Conservation (phyloP, 2,888 invertebrate species). For the Lymantria monacha region DNA sequence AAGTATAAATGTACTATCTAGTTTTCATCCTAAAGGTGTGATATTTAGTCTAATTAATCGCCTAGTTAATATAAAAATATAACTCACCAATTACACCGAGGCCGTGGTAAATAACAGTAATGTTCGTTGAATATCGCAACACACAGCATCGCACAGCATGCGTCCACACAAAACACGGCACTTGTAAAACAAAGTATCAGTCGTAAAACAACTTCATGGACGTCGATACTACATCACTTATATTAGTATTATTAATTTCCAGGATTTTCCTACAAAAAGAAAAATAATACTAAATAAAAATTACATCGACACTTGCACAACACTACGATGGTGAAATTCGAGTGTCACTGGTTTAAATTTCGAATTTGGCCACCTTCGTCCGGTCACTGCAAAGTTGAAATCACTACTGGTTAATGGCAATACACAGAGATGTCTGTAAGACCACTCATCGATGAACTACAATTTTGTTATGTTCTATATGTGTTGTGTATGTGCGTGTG, state of each 20-base stretch:
- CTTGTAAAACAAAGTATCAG: constrained; percentile 77
- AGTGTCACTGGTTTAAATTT: constrained; percentile 58
- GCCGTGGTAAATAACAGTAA: constrained; percentile 38
- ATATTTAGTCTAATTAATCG: constrained; percentile 12
- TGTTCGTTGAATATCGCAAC: constrained; percentile 52
- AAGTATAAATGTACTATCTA: no score
- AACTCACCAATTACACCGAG: constrained; percentile 53
- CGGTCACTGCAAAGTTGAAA: constrained; percentile 81
- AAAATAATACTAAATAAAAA: constrained; percentile 63
- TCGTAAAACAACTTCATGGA: constrained; percentile 81
- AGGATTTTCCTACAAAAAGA: constrained; percentile 81
- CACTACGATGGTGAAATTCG: constrained; percentile 55
- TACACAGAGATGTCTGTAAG: constrained; percentile 45
- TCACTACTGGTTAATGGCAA: constrained; percentile 78
- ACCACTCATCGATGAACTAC: constrained; percentile 61
- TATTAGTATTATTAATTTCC: constrained; percentile 81
- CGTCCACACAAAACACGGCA: constrained; percentile 75
- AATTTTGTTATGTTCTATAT: constrained; percentile 48
- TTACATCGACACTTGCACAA: constrained; percentile 66
- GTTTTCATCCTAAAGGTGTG: no score
- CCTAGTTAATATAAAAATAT: constrained; percentile 9
- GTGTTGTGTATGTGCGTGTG: constrained; percentile 28
- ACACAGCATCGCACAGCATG: constrained; percentile 65
- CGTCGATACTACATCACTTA: constrained; percentile 79
- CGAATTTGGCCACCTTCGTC: constrained; percentile 76